Conservation (phyloP, 2,797 vertebrate genomes). For the Knipowitschia caucasica region DNA sequence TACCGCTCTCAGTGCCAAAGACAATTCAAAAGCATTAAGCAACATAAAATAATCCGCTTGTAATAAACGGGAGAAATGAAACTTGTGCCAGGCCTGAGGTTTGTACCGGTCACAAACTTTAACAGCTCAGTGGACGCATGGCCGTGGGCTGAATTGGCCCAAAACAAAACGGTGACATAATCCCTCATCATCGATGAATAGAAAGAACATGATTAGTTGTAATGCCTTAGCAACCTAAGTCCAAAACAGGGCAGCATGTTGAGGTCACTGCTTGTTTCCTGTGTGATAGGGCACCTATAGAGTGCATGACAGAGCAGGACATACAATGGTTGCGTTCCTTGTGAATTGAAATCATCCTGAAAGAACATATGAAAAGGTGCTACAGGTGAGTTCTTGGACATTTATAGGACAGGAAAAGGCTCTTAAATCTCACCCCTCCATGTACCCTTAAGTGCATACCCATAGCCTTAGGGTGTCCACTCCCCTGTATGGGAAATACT, state of each 20-base stretch:
- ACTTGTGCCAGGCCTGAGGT: slow-evolving; percentile 24
- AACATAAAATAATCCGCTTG: slow-evolving; percentile 42
- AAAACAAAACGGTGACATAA: slow-evolving; percentile 9
- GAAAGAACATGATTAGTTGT: slow-evolving; percentile 7
- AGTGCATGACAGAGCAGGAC: neutral
- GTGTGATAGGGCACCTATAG: neutral
- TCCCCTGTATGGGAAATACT: no score
- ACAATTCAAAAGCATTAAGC: slow-evolving; percentile 33
- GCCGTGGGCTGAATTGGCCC: neutral
- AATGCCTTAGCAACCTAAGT: slow-evolving; percentile 3
- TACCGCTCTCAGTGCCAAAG: slow-evolving; percentile 35
- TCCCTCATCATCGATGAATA: slow-evolving; percentile 3
- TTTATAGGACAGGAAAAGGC: slow-evolving; percentile 40
- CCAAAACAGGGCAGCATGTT: neutral
- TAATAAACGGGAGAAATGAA: slow-evolving; percentile 35
- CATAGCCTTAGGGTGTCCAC: no score
- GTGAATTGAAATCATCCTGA: neutral
- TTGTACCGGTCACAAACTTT: slow-evolving; percentile 19
- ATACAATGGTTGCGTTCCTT: slow-evolving; percentile 36
- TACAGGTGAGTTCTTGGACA: slow-evolving; percentile 15
- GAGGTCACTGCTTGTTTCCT: neutral
- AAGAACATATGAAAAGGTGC: slow-evolving; percentile 9
- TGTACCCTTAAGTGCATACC: no score
- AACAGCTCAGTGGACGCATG: neutral
- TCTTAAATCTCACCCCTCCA: no score